These are phyloP conservation scores for Drosophila kanapiae DNA, from an alignment of 1,140 invertebrate genomes.

Conservation along the genomic window DNA sequence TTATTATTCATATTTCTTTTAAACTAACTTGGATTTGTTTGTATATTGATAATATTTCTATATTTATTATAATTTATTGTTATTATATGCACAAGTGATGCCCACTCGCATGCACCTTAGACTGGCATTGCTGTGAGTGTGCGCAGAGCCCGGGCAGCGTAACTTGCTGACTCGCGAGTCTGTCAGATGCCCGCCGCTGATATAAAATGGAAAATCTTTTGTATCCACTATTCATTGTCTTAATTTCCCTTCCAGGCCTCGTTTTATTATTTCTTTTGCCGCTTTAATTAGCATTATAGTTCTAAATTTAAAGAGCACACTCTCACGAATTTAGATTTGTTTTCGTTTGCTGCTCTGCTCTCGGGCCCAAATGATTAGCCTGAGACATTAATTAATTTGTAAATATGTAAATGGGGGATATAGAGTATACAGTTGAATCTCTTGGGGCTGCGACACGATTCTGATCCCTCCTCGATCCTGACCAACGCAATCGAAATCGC, in stretches of 20 bases:
- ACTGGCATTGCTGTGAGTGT: no score
- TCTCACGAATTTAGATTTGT: not conserved
- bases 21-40: no score
- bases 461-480: constrained; percentile 29
- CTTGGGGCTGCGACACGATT: not conserved
- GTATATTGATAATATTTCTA: no score
- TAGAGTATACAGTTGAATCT: constrained; percentile 6
- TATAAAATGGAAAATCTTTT: no score
- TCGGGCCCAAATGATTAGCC: not conserved
- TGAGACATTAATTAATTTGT: constrained; percentile 8
- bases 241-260: not conserved
- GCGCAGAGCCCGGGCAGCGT: no score
- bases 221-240: not conserved
- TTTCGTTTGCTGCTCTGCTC: not conserved
- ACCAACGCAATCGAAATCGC: constrained; percentile 50
- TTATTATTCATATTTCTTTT: not conserved
- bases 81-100: no score
- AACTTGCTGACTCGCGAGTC: no score
- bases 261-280: not conserved
- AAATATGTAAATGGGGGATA: not conserved
- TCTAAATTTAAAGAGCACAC: constrained; percentile 4
- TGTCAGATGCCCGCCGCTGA: no score
- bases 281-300: not conserved
- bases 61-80: no score
- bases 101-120: no score